phyloP scores from a whole-genome alignment of 2,888 invertebrate species.

The Scelioninae gen. 2 region DNA sequence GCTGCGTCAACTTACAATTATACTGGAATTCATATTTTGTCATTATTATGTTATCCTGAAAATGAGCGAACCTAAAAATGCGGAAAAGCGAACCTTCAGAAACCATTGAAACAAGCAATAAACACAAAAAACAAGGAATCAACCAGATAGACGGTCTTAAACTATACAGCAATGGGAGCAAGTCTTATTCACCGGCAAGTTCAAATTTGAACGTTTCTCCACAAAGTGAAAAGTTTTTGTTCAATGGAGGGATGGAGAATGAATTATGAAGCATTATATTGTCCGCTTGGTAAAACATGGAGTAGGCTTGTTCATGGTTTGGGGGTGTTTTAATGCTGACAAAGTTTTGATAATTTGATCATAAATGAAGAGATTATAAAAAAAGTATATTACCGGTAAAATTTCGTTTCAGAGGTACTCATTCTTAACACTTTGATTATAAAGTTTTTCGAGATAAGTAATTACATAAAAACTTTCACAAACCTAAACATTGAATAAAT shows the following conservation, averaged over 20 bases:
- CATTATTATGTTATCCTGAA: no score
- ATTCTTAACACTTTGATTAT: slow-evolving; percentile 1
- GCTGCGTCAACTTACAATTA: no score
- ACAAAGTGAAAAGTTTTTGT: slow-evolving; percentile 56
- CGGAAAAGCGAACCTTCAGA: no score
- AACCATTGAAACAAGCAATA: slow-evolving; percentile 18
- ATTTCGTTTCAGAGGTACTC: slow-evolving; percentile 7
- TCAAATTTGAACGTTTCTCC: slow-evolving; percentile 51
- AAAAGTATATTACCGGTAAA: slow-evolving; percentile 12
- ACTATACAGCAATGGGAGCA: slow-evolving; percentile 27
- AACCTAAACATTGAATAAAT: no score
- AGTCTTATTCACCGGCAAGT: slow-evolving; percentile 44
- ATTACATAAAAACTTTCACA: no score
- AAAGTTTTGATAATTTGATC: slow-evolving; percentile 54
- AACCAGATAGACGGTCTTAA: slow-evolving; percentile 17
- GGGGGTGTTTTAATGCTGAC: slow-evolving; percentile 46
- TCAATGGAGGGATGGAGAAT: slow-evolving; percentile 42
- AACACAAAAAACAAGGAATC: slow-evolving; percentile 26
- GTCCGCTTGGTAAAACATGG: slow-evolving; percentile 52
- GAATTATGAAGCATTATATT: slow-evolving; percentile 54
- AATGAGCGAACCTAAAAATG: no score
- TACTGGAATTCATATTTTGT: no score
- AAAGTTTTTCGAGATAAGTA: background rate
- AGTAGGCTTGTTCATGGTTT: slow-evolving; percentile 48
- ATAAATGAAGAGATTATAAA: slow-evolving; percentile 40